Percentiles rank a stretch among this genome's conserved stretches.
Conservation (phyloP, 2,113 vertebrate genomes). For the Hylia prasina region DNA sequence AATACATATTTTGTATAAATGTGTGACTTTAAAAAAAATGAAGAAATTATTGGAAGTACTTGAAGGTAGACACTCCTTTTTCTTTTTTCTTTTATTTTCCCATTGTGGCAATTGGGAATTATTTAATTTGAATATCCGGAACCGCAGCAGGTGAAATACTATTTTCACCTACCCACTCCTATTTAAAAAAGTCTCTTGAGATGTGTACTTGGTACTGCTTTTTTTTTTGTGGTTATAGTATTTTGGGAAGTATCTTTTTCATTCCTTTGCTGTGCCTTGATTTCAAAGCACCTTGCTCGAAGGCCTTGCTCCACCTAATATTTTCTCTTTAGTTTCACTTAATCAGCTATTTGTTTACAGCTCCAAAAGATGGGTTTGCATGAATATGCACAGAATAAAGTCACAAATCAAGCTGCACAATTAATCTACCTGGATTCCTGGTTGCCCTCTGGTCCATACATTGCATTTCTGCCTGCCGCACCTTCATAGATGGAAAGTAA, state of each 20-base stretch:
- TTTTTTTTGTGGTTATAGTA: neutral
- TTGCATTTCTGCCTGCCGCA: neutral
- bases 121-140: neutral
- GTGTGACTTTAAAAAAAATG: neutral
- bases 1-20: neutral
- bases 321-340: neutral
- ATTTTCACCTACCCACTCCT: neutral
- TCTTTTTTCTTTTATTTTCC: neutral
- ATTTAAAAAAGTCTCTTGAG: neutral
- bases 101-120: neutral
- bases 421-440: neutral
- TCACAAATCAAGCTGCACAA: neutral
- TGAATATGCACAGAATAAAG: neutral
- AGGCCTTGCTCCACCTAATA: neutral
- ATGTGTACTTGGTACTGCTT: neutral
- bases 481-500: neutral
- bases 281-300: neutral
- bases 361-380: neutral
- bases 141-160: neutral
- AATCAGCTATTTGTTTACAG: neutral
- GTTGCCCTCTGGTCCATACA: rapidly evolving
- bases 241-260: neutral
- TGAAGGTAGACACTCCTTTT: neutral
- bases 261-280: neutral
- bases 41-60: neutral